Base-by-base conservation (phyloP, 92 coral and sea anemone species). In the Bergia puertoricense region DNA sequence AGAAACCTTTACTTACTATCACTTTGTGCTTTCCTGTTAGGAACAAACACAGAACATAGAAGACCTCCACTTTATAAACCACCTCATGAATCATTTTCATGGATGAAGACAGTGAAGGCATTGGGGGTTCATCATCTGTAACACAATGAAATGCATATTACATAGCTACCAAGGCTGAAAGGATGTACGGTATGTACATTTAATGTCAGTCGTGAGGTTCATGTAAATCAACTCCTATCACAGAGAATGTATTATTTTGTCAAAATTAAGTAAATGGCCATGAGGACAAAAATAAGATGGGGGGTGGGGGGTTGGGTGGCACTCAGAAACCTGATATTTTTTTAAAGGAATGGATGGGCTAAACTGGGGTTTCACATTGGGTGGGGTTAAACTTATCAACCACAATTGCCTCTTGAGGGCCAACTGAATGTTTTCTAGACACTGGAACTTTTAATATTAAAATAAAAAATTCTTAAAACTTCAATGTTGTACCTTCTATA, bases 11-110 rank as follows among this genome's bases (percentile, higher is more conserved):
- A 90, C 96, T 91, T 92, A 96, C 99, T 86, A 80, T 67, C 56
- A 92, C 89, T 86, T 96, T 96, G 85, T 95, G 95, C 80, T 93
- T 96, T 50, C 99, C 99, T n/a, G 99, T 96, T 79, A 96, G 89
- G 77, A 96, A 94, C 82, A 96, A 85, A 92, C 99, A 96, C 4
- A 96, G 90, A n/a, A 96, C 96, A 89, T 95, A 96, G 85, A 96
- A 92, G 45, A 96, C 99, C 77, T 96, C 99, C 62, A 96, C 99
- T 85, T 96, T 96, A 72, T 91, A 93, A 90, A 96, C 79, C 39
- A 94, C 95, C 82, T 95, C 98, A 42, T 95, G 98, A 43, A 95
- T 95, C 85, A 91, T 92, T 85, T 92, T 92, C 79, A 95, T 85
- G 11, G 98, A 95, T 20, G 94, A 89, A 16, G 90, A 89, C 48